Percentiles rank a stretch among this genome's conserved stretches.
Conservation (phyloP, 2,888 invertebrate genomes). For the Xylocampa areola region DNA sequence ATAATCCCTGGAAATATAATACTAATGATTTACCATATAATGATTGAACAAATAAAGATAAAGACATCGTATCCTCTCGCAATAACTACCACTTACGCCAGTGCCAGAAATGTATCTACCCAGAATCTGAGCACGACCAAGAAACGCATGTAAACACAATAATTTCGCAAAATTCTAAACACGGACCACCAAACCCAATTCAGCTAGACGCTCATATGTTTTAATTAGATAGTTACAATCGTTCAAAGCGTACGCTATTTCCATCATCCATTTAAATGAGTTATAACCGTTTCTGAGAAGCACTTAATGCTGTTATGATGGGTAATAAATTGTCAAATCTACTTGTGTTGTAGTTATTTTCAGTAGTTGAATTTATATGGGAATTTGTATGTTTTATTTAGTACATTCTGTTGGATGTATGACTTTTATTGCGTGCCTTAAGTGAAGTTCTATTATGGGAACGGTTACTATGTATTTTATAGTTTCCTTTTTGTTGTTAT, state of each 20-base stretch:
- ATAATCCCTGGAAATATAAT: no score
- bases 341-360: constrained; percentile 48
- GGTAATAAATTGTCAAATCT: constrained; percentile 59
- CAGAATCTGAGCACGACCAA: background rate
- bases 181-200: constrained; percentile 32
- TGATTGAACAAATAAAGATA: no score
- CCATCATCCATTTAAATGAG: constrained; percentile 71
- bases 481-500: no score
- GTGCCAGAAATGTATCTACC: no score
- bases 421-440: constrained; percentile 49
- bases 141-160: background rate
- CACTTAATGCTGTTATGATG: constrained; percentile 56
- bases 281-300: constrained; percentile 73
- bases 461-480: constrained; percentile 35
- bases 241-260: constrained; percentile 61
- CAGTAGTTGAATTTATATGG: constrained; percentile 37
- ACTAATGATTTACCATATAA: no score
- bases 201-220: constrained; percentile 38
- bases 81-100: no score
- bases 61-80: no score
- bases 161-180: constrained; percentile 23
- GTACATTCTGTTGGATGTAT: constrained; percentile 20
- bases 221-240: constrained; percentile 72
- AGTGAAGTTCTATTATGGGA: constrained; percentile 32
- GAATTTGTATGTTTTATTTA: constrained; percentile 47